Base-by-base conservation (phyloP, 2,113 vertebrate species). In the Neopipo cinnamomea region DNA sequence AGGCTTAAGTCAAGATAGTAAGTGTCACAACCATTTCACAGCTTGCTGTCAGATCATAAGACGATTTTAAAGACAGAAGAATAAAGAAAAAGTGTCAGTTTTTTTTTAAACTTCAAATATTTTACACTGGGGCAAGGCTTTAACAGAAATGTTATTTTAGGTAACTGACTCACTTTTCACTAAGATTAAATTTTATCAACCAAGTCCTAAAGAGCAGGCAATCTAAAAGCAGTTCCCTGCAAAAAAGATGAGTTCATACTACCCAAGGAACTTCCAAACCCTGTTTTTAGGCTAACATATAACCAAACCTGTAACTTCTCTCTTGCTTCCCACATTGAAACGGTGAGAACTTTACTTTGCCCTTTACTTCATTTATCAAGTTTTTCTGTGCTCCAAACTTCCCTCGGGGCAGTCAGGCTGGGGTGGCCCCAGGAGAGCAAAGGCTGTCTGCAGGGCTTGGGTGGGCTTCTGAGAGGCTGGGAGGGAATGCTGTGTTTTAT, bases 21-120 rank as follows among this genome's bases (percentile, higher is more conserved):
- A 93, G 62, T n/a, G 85, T 81, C 83, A 87, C 76, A 91, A 91
- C 56, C 66, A 78, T 61, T 78, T 81, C 93, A 92, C 75, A 87
- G 85, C 73, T 63, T 41, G 72, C 83, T 71, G 61, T 49, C 92
- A 86, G 59, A 84, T 61, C 66, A 81, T 8, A 33, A 68, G 53
- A 74, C 70, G 61, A 61, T 67, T 93, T 52, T 55, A 66, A 83
- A 83, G 72, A 37, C 30, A 12, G 14, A 44, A 24, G 12, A 56
- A 47, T 70, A 20, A 24, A 16, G 27, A 8, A 53, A 50, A 31
- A 53, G 66, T 22, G 24, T 20, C 3, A 9, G 3, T 3, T 10
- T n/a, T 62, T 83, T 85, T 44, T 27, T 3, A 75, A 44, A 41
- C 18, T 78, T 61, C 8, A 49, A 46, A 28, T 85, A 65, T 46